Evolutionary conservation across 30 jellyfish, hydroid and myxozoan species (phyloP).

Genomic region (Aurelia aurita): DNA sequence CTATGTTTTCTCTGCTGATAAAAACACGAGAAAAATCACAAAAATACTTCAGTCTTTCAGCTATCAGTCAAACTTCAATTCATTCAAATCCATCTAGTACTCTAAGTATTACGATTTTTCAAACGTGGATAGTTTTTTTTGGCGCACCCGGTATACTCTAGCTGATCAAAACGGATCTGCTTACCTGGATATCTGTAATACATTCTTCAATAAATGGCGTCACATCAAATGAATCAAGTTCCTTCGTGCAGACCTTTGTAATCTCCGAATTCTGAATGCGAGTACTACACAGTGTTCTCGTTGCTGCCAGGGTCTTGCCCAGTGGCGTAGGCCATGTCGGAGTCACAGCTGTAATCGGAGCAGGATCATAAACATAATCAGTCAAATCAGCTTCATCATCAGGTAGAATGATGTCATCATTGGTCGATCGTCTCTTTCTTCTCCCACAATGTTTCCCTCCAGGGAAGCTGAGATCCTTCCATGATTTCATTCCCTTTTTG

Average conservation of each 20-base stretch:
- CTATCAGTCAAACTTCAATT: too few species aligned
- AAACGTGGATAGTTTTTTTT: too few species aligned
- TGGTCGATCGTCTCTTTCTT: slow-evolving; percentile 64
- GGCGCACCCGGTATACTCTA: too few species aligned
- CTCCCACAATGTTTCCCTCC: slow-evolving; percentile 84
- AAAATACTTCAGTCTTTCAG: too few species aligned
- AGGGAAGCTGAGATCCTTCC: slow-evolving; percentile 79
- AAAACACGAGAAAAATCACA: too few species aligned
- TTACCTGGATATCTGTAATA: slow-evolving; percentile 81
- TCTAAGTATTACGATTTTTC: too few species aligned
- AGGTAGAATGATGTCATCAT: slow-evolving; percentile 75
- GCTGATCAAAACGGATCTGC: not conserved
- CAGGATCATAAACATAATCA: slow-evolving; percentile 62
- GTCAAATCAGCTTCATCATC: slow-evolving; percentile 70
- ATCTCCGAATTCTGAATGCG: slow-evolving; percentile 47
- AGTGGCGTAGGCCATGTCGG: slow-evolving; percentile 75
- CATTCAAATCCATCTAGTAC: too few species aligned
- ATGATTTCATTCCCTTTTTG: slow-evolving; percentile 41
- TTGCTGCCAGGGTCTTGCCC: slow-evolving; percentile 70
- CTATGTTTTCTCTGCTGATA: too few species aligned
- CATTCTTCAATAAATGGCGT: slow-evolving; percentile 68
- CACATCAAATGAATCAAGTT: slow-evolving; percentile 54
- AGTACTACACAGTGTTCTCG: slow-evolving; percentile 49
- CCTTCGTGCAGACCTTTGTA: slow-evolving; percentile 62
- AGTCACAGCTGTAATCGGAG: slow-evolving; percentile 15